Conservation (phyloP, 2,888 invertebrate genomes). For the Bellardia bayeri region DNA sequence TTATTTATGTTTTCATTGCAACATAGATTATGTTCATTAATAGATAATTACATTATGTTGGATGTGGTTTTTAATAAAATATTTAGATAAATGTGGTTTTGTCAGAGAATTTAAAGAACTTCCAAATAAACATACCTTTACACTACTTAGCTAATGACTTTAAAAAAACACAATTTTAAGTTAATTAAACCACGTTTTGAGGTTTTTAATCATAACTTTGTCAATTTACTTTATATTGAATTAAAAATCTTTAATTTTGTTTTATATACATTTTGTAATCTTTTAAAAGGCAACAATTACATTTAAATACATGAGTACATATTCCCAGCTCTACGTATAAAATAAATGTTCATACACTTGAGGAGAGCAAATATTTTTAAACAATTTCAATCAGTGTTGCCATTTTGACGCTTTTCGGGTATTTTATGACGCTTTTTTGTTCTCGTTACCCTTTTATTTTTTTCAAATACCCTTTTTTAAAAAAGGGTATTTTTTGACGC, state of each 20-base stretch:
- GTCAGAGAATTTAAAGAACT: not conserved
- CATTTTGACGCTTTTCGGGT: no score
- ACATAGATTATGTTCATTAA: conserved; percentile 16
- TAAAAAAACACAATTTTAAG: not conserved
- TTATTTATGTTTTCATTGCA: not conserved
- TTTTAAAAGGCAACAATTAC: not conserved
- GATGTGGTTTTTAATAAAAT: conserved; percentile 38
- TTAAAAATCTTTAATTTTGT: not conserved
- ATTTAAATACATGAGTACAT: not conserved
- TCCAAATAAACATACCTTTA: not conserved
- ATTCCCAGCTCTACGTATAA: not conserved
- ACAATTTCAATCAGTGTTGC: no score
- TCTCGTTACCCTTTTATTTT: no score
- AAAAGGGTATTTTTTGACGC: no score
- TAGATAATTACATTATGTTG: conserved; percentile 17
- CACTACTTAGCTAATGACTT: not conserved
- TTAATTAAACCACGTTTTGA: not conserved
- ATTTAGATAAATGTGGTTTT: conserved; percentile 33
- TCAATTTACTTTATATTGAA: not conserved
- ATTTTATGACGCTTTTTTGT: no score
- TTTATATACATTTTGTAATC: not conserved
- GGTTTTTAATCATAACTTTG: not conserved
- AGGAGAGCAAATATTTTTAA: not conserved
- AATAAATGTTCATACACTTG: not conserved
- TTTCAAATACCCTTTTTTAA: no score